Conservation (phyloP, 2,113 vertebrate species). For the Phrynosoma blainvillii region DNA sequence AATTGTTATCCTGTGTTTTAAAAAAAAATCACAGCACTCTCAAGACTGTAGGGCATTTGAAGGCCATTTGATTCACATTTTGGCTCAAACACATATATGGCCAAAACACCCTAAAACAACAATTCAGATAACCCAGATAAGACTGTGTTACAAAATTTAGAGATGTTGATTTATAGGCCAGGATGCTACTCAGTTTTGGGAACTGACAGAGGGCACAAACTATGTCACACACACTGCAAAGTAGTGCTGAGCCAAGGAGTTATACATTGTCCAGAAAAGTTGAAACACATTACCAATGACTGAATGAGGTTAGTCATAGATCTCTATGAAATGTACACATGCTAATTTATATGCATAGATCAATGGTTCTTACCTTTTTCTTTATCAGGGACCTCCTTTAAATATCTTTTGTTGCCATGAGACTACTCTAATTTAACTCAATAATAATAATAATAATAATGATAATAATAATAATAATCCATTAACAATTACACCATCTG, state of each 20-base stretch:
- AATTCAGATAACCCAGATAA: background rate
- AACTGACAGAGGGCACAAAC: background rate
- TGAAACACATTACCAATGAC: background rate
- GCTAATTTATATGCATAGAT: too few relatives aligned
- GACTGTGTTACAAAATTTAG: background rate
- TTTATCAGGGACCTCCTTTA: too few relatives aligned
- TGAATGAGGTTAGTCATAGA: background rate
- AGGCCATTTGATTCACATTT: background rate
- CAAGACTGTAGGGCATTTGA: background rate
- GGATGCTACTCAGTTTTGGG: background rate
- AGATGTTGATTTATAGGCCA: background rate
- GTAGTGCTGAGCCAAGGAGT: background rate
- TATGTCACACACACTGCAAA: background rate
- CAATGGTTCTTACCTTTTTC: too few relatives aligned
- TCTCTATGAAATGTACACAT: background rate
- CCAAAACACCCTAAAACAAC: background rate
- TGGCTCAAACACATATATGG: background rate
- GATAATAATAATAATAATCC: too few relatives aligned
- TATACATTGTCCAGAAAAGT: background rate
- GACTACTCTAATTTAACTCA: too few relatives aligned
- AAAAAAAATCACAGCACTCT: background rate
- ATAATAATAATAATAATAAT: too few relatives aligned
- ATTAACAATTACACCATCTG: too few relatives aligned
- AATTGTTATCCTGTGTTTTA: slow-evolving; percentile 1
- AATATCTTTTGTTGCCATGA: too few relatives aligned